phyloP scores from a whole-genome alignment of 2,888 invertebrate species.

The Harpagoxenus sublaevis region DNA sequence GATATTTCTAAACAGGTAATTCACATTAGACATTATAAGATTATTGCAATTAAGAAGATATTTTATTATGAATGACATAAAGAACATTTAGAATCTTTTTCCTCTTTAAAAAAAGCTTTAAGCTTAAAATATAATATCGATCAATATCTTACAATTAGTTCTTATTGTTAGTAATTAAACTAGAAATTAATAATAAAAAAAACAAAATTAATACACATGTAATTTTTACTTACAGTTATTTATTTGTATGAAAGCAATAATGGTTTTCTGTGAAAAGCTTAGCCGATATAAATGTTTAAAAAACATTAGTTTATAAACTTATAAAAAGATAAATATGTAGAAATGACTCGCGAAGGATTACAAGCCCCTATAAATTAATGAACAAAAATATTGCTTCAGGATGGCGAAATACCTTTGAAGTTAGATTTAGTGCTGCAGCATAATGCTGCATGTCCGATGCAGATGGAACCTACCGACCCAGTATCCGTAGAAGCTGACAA shows the following conservation, averaged over 20 bases:
- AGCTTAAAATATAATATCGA: background rate
- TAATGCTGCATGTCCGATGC: constrained; percentile 50
- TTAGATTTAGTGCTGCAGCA: constrained; percentile 69
- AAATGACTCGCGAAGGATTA: background rate
- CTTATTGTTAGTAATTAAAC: background rate
- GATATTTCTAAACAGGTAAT: constrained; percentile 63
- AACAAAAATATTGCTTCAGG: constrained; percentile 60
- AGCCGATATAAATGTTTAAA: background rate
- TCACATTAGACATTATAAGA: background rate
- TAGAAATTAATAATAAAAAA: background rate
- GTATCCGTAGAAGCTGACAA: constrained; percentile 62
- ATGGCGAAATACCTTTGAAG: constrained; percentile 80
- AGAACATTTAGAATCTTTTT: background rate
- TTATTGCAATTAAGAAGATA: background rate
- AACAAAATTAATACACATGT: background rate
- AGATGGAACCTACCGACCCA: constrained; percentile 61
- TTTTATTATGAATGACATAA: background rate
- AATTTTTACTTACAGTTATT: background rate
- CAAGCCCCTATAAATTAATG: background rate
- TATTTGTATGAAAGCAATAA: background rate
- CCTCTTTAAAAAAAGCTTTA: background rate
- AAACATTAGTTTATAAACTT: background rate
- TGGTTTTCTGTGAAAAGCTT: background rate
- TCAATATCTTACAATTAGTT: background rate
- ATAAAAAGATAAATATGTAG: background rate